Evolutionary conservation across 2,888 invertebrate genomes (phyloP).

Genomic region (Drosophila helvetica): DNA sequence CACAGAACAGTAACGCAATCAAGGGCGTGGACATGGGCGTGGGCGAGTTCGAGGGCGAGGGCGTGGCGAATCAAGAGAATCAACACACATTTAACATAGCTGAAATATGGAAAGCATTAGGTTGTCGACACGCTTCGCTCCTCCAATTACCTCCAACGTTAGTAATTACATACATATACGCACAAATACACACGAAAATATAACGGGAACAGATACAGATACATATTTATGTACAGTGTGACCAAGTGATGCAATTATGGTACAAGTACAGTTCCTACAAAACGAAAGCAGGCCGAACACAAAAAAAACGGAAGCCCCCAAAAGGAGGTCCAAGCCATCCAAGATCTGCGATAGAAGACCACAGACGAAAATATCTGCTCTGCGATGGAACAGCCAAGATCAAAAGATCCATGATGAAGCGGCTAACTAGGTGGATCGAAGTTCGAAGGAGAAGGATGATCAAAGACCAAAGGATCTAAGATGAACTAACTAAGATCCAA

Average conservation of each 20-base stretch:
- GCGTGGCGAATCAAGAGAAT: slow-evolving; percentile 37
- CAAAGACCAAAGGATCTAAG: neutral
- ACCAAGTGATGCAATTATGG: slow-evolving; percentile 13
- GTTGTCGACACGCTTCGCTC: slow-evolving; percentile 39
- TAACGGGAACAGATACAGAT: slow-evolving; percentile 5
- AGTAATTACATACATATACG: slow-evolving; percentile 7
- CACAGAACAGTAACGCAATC: neutral
- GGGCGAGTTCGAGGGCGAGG: neutral
- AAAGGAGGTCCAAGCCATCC: neutral
- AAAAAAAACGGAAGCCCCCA: neutral
- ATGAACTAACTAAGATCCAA: neutral
- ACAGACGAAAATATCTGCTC: neutral
- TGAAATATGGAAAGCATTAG: slow-evolving; percentile 50
- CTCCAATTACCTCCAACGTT: slow-evolving; percentile 27
- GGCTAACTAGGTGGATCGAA: neutral
- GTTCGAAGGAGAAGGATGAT: neutral
- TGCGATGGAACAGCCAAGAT: too few relatives aligned
- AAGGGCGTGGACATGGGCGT: neutral
- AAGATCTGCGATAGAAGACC: neutral
- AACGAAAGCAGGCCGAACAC: slow-evolving; percentile 11
- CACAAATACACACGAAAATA: slow-evolving; percentile 1
- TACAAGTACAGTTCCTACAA: slow-evolving; percentile 8
- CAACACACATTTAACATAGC: slow-evolving; percentile 54
- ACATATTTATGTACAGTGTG: slow-evolving; percentile 25
- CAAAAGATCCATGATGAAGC: too few relatives aligned